Evolutionary conservation across 2,113 vertebrate genomes (phyloP), one percentile per base, ranked within the genome.

Genomic region (Lutjanus erythropterus): DNA sequence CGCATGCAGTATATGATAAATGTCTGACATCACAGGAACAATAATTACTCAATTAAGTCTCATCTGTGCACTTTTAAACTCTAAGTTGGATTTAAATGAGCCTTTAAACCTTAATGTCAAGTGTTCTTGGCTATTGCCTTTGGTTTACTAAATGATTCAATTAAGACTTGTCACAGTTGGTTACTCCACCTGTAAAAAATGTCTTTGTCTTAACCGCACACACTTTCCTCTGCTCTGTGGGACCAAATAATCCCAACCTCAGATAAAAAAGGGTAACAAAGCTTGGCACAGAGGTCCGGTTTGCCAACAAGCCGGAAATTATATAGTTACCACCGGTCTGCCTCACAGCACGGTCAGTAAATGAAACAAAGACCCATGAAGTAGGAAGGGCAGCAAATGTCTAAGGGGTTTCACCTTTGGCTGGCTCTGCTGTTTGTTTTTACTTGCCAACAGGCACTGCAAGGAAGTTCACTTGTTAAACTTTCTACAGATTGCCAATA

Each of bases 351-450:
- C 7, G 1, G 53, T 53, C 73, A 67, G 52, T 77, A 84, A 88
- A 89, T 88, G 84, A 87, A 88, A 80, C 79, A 81, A 83, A 62
- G 81, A 87, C 53, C 74, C 41, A 12, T 61, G 41, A 78, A 79
- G 80, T 42, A 19, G 65, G 53, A 53, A 79, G 78, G 74, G 79
- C 78, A 70, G 61, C 44, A 59, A 58, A 71, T 25, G 50, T 80
- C 73, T 56, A 31, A 50, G 56, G 44, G 74, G 71, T 47, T 65
- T 84, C 74, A 83, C 78, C 81, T 83, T 75, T 64, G 69, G 53
- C 55, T 61, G 78, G 9, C 77, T 67, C 56, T 60, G 49, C 42
- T 83, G 60, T 84, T 89, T 86, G 75, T 75, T 86, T 80, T 53
- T 21, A 71, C 52, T 71, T 67, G 59, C 68, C 75, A 85, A 71